Evolutionary conservation across 30 jellyfish, hydroid and myxozoan genomes (phyloP).

Genomic region (Nemopilema nomurai): DNA sequence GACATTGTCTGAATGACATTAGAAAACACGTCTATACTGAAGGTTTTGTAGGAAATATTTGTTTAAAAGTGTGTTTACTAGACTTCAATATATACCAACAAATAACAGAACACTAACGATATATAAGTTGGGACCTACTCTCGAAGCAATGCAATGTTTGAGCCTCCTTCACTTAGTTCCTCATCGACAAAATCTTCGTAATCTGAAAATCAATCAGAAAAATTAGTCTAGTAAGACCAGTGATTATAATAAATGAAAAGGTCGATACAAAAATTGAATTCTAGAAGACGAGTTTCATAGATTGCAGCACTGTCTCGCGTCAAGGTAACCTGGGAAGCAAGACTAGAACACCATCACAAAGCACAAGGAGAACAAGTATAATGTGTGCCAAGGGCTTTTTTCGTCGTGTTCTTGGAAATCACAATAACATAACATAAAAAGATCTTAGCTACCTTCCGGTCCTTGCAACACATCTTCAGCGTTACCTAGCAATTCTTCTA

Average conservation of each 20-base stretch:
- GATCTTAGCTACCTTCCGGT: background rate
- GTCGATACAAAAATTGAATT: no score
- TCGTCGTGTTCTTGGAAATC: no score
- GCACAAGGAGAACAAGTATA: no score
- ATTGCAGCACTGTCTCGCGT: no score
- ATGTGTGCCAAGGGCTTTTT: no score
- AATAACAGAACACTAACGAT: no score
- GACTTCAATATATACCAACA: background rate
- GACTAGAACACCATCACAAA: no score
- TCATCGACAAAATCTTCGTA: slow-evolving; percentile 47
- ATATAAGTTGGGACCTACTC: slow-evolving; percentile 33
- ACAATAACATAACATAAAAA: background rate
- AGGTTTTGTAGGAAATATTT: background rate
- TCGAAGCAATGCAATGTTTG: slow-evolving; percentile 56
- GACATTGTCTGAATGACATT: slow-evolving; percentile 75
- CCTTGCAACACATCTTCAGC: slow-evolving; percentile 50
- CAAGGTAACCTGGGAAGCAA: no score
- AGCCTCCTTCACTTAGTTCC: slow-evolving; percentile 3
- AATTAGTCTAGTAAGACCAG: no score
- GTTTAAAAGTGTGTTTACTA: background rate
- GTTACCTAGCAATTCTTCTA: slow-evolving; percentile 44
- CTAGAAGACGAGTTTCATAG: no score
- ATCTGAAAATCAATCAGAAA: no score
- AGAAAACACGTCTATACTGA: background rate
- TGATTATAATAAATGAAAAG: no score